Conservation (phyloP, 2,797 vertebrate genomes). For the Saxicola maurus region DNA sequence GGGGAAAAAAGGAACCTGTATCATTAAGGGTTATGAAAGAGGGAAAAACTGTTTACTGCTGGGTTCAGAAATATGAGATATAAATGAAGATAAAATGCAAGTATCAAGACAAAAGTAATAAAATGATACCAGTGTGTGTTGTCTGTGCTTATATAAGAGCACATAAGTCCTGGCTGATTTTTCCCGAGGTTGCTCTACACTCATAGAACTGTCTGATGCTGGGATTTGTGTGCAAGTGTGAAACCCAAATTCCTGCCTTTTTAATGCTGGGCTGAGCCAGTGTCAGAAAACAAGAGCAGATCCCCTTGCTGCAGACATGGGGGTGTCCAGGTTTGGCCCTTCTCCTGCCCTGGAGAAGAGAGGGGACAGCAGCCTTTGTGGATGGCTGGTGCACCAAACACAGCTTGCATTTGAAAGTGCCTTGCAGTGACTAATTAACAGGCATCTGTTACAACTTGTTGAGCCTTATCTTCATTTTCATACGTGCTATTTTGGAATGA, state of each 20-base stretch:
- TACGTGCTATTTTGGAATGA: constrained; percentile 53
- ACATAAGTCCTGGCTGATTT: not conserved
- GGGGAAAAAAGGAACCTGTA: constrained; percentile 14
- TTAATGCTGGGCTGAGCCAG: not conserved
- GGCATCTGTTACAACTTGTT: constrained; percentile 67
- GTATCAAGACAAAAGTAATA: constrained; percentile 14
- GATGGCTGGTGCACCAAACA: not conserved
- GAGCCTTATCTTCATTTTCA: constrained; percentile 65
- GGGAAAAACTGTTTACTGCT: constrained; percentile 39
- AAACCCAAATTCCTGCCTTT: not conserved
- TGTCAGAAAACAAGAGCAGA: not conserved
- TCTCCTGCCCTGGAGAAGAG: not conserved
- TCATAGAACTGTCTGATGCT: not conserved
- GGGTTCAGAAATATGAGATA: constrained; percentile 33
- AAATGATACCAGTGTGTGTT: not conserved
- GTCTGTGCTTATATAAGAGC: not conserved
- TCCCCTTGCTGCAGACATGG: not conserved
- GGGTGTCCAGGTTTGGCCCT: not conserved
- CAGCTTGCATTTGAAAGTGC: not conserved
- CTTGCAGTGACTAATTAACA: constrained; percentile 57
- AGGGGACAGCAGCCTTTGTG: not conserved
- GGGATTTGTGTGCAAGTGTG: not conserved
- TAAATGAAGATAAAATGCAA: constrained; percentile 38
- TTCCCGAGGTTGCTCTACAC: not conserved
- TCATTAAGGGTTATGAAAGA: constrained; percentile 46